These are phyloP conservation scores for Terrapene triunguis DNA, from an alignment of 2,113 vertebrate genomes.

Conservation along the genomic window DNA sequence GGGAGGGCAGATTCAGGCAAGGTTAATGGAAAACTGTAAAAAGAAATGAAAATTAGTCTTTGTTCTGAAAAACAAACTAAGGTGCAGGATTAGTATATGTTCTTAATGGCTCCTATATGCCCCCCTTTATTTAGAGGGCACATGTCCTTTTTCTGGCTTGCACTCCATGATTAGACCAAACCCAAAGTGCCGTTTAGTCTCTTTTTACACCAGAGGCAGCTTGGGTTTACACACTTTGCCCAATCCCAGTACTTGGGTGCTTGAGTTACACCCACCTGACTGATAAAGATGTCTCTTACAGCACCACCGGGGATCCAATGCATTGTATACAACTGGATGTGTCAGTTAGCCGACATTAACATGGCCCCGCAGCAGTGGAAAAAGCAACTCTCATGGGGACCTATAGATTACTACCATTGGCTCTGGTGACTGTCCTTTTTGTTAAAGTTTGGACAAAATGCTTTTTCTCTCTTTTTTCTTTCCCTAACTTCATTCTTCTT, in stretches of 20 bases:
- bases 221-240: background rate
- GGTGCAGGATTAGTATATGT: background rate
- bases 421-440: background rate
- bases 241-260: background rate
- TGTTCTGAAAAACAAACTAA: background rate
- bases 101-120: background rate
- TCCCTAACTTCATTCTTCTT: background rate
- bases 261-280: background rate
- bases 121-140: background rate
- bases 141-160: background rate
- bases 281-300: background rate
- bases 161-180: background rate
- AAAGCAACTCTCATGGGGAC: background rate
- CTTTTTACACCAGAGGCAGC: background rate
- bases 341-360: background rate
- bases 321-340: background rate
- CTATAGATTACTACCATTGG: background rate
- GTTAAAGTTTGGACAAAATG: background rate
- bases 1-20: background rate
- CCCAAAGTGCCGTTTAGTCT: background rate
- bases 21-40: slow-evolving; percentile 34
- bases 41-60: background rate
- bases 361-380: background rate
- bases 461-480: background rate
- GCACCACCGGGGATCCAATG: background rate